A percentile compares a stretch with the other conserved stretches of the same genome.
Evolutionary conservation across 1,140 invertebrate species (phyloP).

Genomic region (Lasaia peninsularis): DNA sequence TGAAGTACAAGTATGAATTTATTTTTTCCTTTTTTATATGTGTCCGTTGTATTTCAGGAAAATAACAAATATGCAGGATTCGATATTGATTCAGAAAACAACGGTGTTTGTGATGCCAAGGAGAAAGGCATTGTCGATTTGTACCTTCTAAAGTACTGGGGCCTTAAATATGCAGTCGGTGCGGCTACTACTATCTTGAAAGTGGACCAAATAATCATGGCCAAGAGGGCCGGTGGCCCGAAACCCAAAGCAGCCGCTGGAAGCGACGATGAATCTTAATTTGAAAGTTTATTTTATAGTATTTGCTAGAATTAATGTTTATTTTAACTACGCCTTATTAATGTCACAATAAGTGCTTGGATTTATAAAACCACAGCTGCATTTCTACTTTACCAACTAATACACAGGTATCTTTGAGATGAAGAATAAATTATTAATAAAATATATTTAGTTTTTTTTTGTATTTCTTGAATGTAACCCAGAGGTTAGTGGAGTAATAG

Average conservation of each 20-base stretch:
- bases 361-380: neutral
- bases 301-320: conserved; percentile 20
- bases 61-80: conserved; percentile 91
- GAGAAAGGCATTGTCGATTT: conserved; percentile 90
- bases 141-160: conserved; percentile 94
- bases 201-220: conserved; percentile 99
- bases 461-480: neutral
- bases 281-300: conserved; percentile 17
- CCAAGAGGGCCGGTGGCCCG: conserved; percentile 96
- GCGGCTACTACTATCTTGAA: conserved; percentile 95
- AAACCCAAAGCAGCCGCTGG: conserved; percentile 84
- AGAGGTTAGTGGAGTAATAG: no score
- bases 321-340: conserved; percentile 15
- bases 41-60: no score
- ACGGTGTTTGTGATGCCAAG: conserved; percentile 84
- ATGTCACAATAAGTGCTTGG: conserved; percentile 10
- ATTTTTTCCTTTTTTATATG: no score
- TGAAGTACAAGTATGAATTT: neutral
- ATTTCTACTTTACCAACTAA: neutral
- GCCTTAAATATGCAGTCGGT: conserved; percentile 94
- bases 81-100: conserved; percentile 89
- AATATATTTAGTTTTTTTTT: neutral
- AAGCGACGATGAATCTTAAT: conserved; percentile 84
- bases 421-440: conserved; percentile 10
- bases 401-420: neutral